Conservation (phyloP, 2,113 vertebrate species). For the Camelus dromedarius region DNA sequence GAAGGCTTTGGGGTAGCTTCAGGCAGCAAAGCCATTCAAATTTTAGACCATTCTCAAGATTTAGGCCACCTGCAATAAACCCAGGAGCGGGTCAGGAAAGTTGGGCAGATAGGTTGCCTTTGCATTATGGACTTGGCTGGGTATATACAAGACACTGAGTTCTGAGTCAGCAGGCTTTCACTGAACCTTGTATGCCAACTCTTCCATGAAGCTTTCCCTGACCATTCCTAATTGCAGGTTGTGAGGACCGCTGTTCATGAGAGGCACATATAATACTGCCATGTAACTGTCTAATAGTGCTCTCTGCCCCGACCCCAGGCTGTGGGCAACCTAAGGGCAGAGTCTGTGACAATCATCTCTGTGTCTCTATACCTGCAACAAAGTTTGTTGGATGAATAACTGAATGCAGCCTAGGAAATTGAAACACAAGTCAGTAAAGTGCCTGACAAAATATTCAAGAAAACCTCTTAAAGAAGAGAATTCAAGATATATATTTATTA, state of each 20-base stretch:
- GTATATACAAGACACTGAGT: neutral
- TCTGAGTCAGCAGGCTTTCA: neutral
- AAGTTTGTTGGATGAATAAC: neutral
- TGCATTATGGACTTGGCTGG: neutral
- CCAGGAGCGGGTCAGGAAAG: neutral
- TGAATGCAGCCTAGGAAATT: neutral
- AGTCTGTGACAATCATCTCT: neutral
- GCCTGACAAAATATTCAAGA: constrained; percentile 36
- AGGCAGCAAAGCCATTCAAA: neutral
- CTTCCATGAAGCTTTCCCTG: constrained; percentile 11
- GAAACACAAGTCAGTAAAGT: constrained; percentile 14
- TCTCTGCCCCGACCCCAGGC: neutral
- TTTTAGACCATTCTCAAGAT: neutral
- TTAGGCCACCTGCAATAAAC: neutral
- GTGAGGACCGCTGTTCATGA: neutral
- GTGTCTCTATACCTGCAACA: neutral
- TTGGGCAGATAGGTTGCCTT: neutral
- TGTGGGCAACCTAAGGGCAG: neutral
- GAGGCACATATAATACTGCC: neutral
- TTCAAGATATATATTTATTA: neutral
- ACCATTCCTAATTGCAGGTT: neutral
- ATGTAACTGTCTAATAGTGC: neutral
- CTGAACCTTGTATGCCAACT: neutral
- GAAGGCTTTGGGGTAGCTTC: neutral
- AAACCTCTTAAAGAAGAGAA: constrained; percentile 33